Evolutionary conservation across 2,113 vertebrate genomes (phyloP).

Genomic region (Brachypodius melanocephalos): DNA sequence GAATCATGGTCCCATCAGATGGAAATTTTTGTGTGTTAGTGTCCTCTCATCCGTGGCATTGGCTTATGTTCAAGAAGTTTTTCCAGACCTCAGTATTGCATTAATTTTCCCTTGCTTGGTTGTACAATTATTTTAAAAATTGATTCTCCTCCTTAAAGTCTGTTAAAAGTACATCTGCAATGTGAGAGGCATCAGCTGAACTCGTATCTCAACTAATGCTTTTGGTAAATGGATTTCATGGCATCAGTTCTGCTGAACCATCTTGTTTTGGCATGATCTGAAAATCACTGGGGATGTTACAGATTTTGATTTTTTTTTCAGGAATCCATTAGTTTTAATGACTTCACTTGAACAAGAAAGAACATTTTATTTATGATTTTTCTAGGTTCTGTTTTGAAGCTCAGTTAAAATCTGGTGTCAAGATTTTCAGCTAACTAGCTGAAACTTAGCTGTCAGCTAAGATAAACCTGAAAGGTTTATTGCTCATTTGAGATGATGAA

Average conservation of each 20-base stretch:
- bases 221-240: constrained; percentile 50
- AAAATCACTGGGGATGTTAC: constrained; percentile 17
- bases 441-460: neutral
- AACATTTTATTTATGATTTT: neutral
- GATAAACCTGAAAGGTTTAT: neutral
- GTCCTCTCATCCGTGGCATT: neutral
- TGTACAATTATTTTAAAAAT: constrained; percentile 18
- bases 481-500: neutral
- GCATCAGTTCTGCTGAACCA: constrained; percentile 9
- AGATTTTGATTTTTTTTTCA: neutral
- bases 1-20: neutral
- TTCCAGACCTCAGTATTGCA: neutral
- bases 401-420: neutral
- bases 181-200: constrained; percentile 44
- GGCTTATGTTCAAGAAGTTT: neutral
- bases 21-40: neutral
- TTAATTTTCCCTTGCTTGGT: neutral
- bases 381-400: neutral
- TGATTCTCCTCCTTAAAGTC: constrained; percentile 25
- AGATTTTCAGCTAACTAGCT: neutral
- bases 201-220: neutral
- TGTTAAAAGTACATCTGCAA: constrained; percentile 27
- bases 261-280: constrained; percentile 19
- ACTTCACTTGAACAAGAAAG: neutral
- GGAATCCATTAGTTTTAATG: neutral